Evolutionary conservation across 2,797 vertebrate species (phyloP), one percentile per base, ranked within the genome.

Genomic region (Lepilemur ruficaudatus): DNA sequence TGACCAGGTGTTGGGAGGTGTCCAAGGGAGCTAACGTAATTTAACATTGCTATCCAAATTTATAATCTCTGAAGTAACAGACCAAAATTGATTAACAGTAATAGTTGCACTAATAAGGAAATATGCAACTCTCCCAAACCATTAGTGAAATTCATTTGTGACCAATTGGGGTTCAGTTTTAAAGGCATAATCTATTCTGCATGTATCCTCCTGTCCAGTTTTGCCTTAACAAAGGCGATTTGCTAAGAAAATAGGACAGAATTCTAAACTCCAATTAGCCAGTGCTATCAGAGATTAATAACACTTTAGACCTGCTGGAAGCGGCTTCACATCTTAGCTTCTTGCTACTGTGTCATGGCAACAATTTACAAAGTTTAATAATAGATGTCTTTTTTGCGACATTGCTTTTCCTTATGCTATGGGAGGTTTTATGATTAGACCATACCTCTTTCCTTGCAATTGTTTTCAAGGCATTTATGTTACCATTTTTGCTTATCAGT

Each of bases 401-500:
- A 95, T 59, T 41, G 10, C 88, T 95, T 98, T 97, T 25, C 50
- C 63, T 65, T 81, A 12, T 8, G 46, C 48, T 92, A 41, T 61
- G 67, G 52, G 95, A 96, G 73, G 81, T 73, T 94, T 72, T 95
- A 97, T 78, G 91, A 76, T 80, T 95, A 61, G 85, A 86, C 73
- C 72, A 80, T 96, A 91, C 96, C 46, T 89, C 88, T 97, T 83
- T 90, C 78, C 89, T 82, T 96, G 86, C 75, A 76, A 89, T 97
- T 97, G 65, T 80, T 96, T 94, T 93, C 85, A 48, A 92, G 38
- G 23, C 97, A 59, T 96, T 98, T 72, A 84, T 52, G 65, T 93
- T 89, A 79, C 86, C 95, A 4, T 83, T 98, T 98, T 95, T 97
- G 91, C 94, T 98, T 97, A 96, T 98, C 97, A 95, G 90, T 91